Percentiles rank a stretch among this genome's conserved stretches.
These are phyloP conservation scores for Astropecten irregularis DNA, from an alignment of 53 echinoderm and acorn worm species.

Conservation along the genomic window DNA sequence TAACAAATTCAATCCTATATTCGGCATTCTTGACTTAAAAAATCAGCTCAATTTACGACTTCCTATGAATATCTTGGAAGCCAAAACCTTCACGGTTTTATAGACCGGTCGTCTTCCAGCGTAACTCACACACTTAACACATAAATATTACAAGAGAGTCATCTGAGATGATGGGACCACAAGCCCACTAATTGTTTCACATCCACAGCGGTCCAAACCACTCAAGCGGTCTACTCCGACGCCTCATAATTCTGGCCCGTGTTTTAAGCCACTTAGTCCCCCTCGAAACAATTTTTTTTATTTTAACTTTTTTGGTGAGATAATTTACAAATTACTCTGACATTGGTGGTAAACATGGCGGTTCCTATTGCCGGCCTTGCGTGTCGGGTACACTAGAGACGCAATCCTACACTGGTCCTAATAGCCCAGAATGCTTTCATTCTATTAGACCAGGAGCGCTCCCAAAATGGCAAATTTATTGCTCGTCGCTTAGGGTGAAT, in stretches of 20 bases:
- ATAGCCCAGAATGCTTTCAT: not conserved
- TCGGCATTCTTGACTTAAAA: too few species aligned
- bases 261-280: too few species aligned
- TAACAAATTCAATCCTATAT: too few species aligned
- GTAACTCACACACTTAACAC: too few species aligned
- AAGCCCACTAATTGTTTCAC: slow-evolving; percentile 20
- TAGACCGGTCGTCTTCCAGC: too few species aligned
- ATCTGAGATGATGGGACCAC: too few species aligned
- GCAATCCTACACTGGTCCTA: not conserved
- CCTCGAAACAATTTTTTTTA: too few species aligned
- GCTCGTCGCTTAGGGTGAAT: slow-evolving; percentile 32
- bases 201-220: not conserved
- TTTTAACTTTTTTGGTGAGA: slow-evolving; percentile 4
- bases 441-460: not conserved
- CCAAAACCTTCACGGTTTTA: too few species aligned
- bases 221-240: not conserved
- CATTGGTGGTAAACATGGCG: slow-evolving; percentile 57
- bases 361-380: not conserved
- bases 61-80: too few species aligned
- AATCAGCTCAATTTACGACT: too few species aligned
- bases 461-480: slow-evolving; percentile 32
- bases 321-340: slow-evolving; percentile 65
- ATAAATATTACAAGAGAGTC: too few species aligned
- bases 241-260: not conserved
- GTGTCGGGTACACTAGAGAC: too few species aligned